Evolutionary conservation across 1,140 invertebrate species (phyloP), one percentile per base, ranked within the genome.

Genomic region (Tetranychus urticae): DNA sequence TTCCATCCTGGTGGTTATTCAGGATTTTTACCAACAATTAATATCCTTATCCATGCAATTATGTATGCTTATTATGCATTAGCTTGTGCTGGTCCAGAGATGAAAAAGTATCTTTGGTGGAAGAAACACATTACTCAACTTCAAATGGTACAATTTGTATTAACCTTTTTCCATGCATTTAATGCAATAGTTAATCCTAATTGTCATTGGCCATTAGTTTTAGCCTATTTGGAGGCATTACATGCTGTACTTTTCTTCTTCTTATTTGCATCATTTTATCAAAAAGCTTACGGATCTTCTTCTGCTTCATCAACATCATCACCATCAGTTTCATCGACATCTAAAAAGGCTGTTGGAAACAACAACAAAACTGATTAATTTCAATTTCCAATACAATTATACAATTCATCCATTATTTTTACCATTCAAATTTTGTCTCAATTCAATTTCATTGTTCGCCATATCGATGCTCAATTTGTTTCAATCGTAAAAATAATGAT

Each of bases 31-130:
- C 61, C 61, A 39, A 33, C 55, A 6, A 58, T 77, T 56, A 79
- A 79, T 67, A 73, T 74, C 34, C 72, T 75, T 54, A 73, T 79
- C 0, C 77, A 96, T 65, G 68, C 74, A 2, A 65, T 78, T 55
- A 78, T 79, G 78, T 79, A 60, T 62, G 65, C 57, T 1, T 79
- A 79, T 65, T 79, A 79, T 66, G 70, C 75, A 48, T 69, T 78
- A 46, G 70, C 77, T 0, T 75, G 76, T 8, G 69, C 77, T 64
- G 77, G 77, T 33, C 76, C 77, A 7, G 60, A 66, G 0, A 69
- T 77, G 62, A 72, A 75, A 64, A 74, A 73, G 54, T 77, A 74
- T 67, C 67, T 79, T 5, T 79, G 77, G 76, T 79, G 78, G 77
- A 79, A 79, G 67, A 72, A 72, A 65, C 77, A 79, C 68, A 71